These are phyloP conservation scores for Hypsibius dujardini DNA, from an alignment of 1,140 invertebrate species.

Conservation along the genomic window DNA sequence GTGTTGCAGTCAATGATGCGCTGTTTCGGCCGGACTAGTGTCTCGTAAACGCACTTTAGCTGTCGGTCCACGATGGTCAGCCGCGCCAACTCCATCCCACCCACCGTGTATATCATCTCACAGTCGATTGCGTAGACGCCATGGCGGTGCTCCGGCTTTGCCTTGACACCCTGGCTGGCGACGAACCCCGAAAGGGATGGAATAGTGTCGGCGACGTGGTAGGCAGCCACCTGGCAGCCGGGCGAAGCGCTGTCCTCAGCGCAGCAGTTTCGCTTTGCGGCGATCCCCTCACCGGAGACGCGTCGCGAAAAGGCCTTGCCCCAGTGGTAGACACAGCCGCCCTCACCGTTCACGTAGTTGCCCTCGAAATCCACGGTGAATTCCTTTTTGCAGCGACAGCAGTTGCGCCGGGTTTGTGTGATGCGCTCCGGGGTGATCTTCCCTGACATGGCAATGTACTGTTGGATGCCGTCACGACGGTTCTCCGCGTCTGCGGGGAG, in stretches of 20 bases:
- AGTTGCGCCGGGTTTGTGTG: slow-evolving; percentile 33
- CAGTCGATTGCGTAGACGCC: slow-evolving; percentile 65
- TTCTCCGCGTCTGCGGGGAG: slow-evolving; percentile 5
- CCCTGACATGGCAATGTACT: slow-evolving; percentile 14
- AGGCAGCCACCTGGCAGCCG: slow-evolving; percentile 45
- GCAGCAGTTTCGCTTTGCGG: slow-evolving; percentile 36
- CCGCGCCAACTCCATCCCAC: slow-evolving; percentile 60
- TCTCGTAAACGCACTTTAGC: slow-evolving; percentile 37
- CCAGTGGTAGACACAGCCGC: slow-evolving; percentile 59
- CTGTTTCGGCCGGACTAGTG: slow-evolving; percentile 32
- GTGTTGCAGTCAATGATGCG: slow-evolving; percentile 56
- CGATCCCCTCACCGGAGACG: slow-evolving; percentile 32
- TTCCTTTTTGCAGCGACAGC: slow-evolving; percentile 49
- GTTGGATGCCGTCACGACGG: slow-evolving; percentile 1
- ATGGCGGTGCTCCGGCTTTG: slow-evolving; percentile 30
- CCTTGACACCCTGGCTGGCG: slow-evolving; percentile 26
- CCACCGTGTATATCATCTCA: slow-evolving; percentile 73
- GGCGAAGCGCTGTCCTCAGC: slow-evolving; percentile 28
- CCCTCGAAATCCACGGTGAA: slow-evolving; percentile 47
- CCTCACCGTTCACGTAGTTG: slow-evolving; percentile 46
- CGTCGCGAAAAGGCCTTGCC: slow-evolving; percentile 42
- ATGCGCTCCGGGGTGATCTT: slow-evolving; percentile 13
- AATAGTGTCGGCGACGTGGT: slow-evolving; percentile 54
- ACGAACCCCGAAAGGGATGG: slow-evolving; percentile 50
- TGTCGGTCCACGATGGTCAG: slow-evolving; percentile 56